These are phyloP conservation scores for Drosophila neutralis DNA, from an alignment of 2,888 invertebrate genomes.

Conservation along the genomic window DNA sequence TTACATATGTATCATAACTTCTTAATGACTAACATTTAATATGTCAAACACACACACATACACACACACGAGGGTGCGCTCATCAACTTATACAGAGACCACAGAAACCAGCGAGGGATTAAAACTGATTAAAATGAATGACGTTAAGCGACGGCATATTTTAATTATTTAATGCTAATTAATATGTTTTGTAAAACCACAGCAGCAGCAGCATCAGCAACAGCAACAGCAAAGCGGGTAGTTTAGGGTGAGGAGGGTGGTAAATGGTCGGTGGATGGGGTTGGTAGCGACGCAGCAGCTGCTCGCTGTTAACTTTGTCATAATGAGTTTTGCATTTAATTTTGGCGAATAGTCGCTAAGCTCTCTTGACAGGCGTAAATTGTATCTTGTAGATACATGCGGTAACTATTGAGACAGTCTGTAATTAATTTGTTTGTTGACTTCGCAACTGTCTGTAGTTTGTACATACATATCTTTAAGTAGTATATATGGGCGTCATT, in stretches of 20 bases:
- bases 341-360: constrained; percentile 65
- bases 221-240: constrained; percentile 12
- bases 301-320: constrained; percentile 74
- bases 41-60: constrained; percentile 32
- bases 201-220: constrained; percentile 32
- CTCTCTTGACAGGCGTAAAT: constrained; percentile 72
- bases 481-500: constrained; percentile 63
- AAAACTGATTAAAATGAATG: constrained; percentile 79
- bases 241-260: background rate
- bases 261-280: background rate
- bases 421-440: constrained; percentile 80
- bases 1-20: constrained; percentile 52
- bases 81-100: constrained; percentile 32
- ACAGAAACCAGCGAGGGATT: constrained; percentile 65
- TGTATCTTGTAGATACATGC: constrained; percentile 60
- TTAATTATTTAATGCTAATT: constrained; percentile 81
- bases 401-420: constrained; percentile 75
- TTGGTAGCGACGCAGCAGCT: constrained; percentile 38
- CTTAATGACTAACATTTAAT: constrained; percentile 69
- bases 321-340: constrained; percentile 80
- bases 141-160: constrained; percentile 78
- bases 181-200: constrained; percentile 79
- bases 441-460: constrained; percentile 67
- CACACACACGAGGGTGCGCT: background rate
- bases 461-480: constrained; percentile 35